Base-by-base conservation (phyloP, 2,888 invertebrate genomes). In the Ferdinandea cuprea region DNA sequence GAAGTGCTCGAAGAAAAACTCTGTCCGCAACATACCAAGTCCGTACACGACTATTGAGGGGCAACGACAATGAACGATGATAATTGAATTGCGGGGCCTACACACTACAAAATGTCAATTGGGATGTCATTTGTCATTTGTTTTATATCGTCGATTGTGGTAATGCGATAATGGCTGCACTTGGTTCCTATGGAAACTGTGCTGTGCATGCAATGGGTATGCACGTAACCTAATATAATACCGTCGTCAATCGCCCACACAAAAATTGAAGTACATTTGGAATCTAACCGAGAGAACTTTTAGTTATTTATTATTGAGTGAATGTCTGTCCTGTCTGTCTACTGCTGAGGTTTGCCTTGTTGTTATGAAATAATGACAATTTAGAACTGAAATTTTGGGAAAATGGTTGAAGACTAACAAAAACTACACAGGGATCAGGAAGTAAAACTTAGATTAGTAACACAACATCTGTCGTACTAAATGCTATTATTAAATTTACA, bases 11-110 rank as follows among this genome's bases (percentile, higher is more conserved):
- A 30, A 35, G 35, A 42, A 32, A n/a, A n/a, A n/a, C n/a, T n/a
- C 35, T 9, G 28, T 5, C 25, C 25, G 21, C 32, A 37, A 19
- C 58, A 37, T 25, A 46, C 32, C 30, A 17, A 48, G 30, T 4
- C 9, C 9, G 11, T 32, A 15, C 11, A 13, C n/a, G 50, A 17
- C 40, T 59, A 66, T 73, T 30, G 21, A 72, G 59, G 44, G 68
- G 54, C 68, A 30, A 83, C 73, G 83, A 83, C 83, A 83, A 83
- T 83, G 83, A 83, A 83, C 78, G 83, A 83, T 83, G 83, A 83
- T 83, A 83, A 83, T 83, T 83, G 83, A 83, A 83, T 83, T 78
- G 72, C 83, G 83, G 83, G 78, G 83, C 83, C 83, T 83, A 83
- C 83, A 83, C 73, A 69, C 83, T 63, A 83, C 83, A 73, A 83